These are phyloP conservation scores for Scaptomyza cyrtandrae DNA, from an alignment of 2,888 invertebrate genomes.

Conservation along the genomic window DNA sequence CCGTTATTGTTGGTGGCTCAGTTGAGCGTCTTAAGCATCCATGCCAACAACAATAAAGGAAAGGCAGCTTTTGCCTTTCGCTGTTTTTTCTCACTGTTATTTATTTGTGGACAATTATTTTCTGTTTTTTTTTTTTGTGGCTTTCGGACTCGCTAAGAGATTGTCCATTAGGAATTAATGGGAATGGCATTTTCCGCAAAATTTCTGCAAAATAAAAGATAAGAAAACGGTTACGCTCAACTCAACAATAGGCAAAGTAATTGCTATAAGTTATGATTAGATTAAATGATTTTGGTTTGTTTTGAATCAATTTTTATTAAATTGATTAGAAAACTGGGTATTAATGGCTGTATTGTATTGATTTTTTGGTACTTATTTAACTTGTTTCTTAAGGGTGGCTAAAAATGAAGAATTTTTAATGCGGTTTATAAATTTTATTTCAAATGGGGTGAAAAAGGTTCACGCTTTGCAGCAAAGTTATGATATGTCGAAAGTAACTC, in stretches of 20 bases:
- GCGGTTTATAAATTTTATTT: no score
- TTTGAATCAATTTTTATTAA: constrained; percentile 29
- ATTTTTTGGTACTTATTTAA: constrained; percentile 12
- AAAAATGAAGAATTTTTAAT: no score
- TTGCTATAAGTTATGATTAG: constrained; percentile 38
- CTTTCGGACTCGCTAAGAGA: constrained; percentile 36
- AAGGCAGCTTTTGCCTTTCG: no score
- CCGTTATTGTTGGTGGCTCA: constrained; percentile 55
- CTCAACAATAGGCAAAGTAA: constrained; percentile 37
- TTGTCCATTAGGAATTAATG: constrained; percentile 56
- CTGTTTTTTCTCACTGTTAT: constrained; percentile 38
- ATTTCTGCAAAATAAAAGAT: constrained; percentile 50
- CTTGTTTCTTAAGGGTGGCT: constrained; percentile 5
- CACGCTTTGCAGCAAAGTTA: no score
- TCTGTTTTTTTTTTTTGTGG: constrained; percentile 16
- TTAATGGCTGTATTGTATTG: constrained; percentile 12
- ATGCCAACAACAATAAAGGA: constrained; percentile 24
- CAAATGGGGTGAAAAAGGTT: no score
- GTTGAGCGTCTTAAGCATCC: constrained; percentile 41
- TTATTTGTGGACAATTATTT: constrained; percentile 45
- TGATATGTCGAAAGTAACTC: no score
- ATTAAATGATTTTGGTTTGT: constrained; percentile 21
- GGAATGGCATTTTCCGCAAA: constrained; percentile 31
- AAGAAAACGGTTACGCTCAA: constrained; percentile 38
- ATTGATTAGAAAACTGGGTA: constrained; percentile 15